Percentiles rank a stretch among this genome's conserved stretches.
phyloP scores from a whole-genome alignment of 2,888 invertebrate species.

The Meteorus cinctellus region DNA sequence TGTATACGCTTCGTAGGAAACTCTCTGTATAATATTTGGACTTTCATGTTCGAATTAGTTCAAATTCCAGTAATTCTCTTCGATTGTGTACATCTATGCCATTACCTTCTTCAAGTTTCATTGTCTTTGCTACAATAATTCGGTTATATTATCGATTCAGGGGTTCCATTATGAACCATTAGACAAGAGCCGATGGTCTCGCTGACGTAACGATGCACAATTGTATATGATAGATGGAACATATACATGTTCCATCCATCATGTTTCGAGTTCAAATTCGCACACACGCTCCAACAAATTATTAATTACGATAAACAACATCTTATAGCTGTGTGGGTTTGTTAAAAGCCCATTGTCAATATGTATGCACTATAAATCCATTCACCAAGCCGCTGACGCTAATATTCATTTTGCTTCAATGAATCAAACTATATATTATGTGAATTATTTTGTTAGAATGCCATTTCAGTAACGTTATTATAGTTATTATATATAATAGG shows the following conservation, averaged over 20 bases:
- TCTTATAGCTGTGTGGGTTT: not conserved
- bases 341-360: not conserved
- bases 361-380: not conserved
- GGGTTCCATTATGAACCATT: conserved; percentile 70
- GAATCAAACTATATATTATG: conserved; percentile 12
- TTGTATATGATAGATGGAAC: not conserved
- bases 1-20: not conserved
- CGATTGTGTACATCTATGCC: not conserved
- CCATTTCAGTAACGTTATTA: not conserved
- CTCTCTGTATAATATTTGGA: not conserved
- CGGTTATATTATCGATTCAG: conserved; percentile 58
- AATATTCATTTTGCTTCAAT: conserved; percentile 8
- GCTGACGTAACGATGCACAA: conserved; percentile 51
- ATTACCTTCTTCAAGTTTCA: not conserved
- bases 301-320: conserved; percentile 12
- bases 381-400: not conserved
- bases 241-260: not conserved
- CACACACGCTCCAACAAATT: conserved; percentile 25
- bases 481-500: not conserved
- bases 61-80: not conserved
- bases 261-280: not conserved
- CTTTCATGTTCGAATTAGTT: not conserved
- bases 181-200: conserved; percentile 53
- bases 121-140: conserved; percentile 56
- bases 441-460: conserved; percentile 12